Evolutionary conservation across 2,888 invertebrate species (phyloP), one percentile per base, ranked within the genome.

Genomic region (Drosophila cracens): DNA sequence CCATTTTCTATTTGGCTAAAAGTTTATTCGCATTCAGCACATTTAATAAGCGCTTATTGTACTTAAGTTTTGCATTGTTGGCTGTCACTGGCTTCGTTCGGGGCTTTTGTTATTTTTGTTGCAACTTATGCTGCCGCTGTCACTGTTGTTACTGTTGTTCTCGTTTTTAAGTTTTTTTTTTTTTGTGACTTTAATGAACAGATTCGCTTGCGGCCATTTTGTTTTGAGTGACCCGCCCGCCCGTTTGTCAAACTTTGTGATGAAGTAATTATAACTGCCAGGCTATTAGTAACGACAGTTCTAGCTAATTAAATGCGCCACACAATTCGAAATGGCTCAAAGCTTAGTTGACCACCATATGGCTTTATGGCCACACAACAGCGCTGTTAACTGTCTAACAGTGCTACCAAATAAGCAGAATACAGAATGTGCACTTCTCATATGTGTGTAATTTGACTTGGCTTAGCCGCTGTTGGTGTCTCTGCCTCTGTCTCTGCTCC

Each of bases 11-110:
- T 85, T 87, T 79, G 75, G 77, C 86, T 77, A 79, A 89, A 86
- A 87, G 76, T 89, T 89, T 88, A 88, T 85, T 89, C 86, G 79
- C 83, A 87, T 83, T 82, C 86, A 74, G 83, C 82, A 74, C 77
- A 86, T 85, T 87, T 89, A 89, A 88, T 90, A 89, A 89, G 82
- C 82, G 83, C 88, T 89, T 85, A 88, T 87, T 89, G 90, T 89
- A 81, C 83, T 83, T 83, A 85, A 84, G 76, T 68, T 68, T 79
- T 63, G 63, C 77, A 84, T 82, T 89, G 87, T 89, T 79, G 79
- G 61, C 71, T 61, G 67, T 70, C 64, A 29, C 72, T 67, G 70
- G 72, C 70, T 75, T 83, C 69, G 53, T 70, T 72, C 78, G 65
- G 51, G 2, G 31, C 38, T 40, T 54, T 69, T 52, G 40, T 62